phyloP scores from a whole-genome alignment of 2,888 invertebrate species.

The Bruchidius siliquastri region DNA sequence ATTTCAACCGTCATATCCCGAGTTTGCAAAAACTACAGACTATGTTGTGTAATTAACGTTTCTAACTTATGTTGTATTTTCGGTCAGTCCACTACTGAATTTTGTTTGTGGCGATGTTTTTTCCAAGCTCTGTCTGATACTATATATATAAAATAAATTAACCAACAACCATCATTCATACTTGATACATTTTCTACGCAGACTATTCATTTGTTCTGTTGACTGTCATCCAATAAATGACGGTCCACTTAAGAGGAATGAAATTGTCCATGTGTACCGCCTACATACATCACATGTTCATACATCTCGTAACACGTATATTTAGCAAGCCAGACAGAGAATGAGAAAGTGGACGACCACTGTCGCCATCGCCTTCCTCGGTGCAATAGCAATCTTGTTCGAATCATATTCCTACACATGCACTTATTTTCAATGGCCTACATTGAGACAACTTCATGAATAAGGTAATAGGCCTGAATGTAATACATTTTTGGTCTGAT shows the following conservation, averaged over 20 bases:
- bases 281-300: background rate
- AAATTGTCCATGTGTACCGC: background rate
- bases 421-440: slow-evolving; percentile 18
- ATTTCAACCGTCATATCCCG: too few species aligned
- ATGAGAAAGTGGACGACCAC: background rate
- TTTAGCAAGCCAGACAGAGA: background rate
- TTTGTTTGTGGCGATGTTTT: too few species aligned
- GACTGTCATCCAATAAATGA: background rate
- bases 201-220: background rate
- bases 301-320: background rate
- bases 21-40: too few species aligned
- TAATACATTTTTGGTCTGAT: background rate
- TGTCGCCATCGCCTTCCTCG: background rate
- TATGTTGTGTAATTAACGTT: too few species aligned
- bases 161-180: too few species aligned
- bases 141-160: too few species aligned
- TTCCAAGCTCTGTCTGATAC: too few species aligned
- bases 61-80: too few species aligned
- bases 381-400: background rate
- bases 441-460: slow-evolving; percentile 11
- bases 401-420: background rate
- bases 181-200: background rate
- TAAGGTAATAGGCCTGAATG: slow-evolving; percentile 4
- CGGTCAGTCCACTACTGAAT: too few species aligned
- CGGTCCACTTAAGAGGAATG: background rate